Percentiles rank a stretch among this genome's conserved stretches.
Conservation (phyloP, 1,140 invertebrate genomes). For the Diplogasteroides magnus region DNA sequence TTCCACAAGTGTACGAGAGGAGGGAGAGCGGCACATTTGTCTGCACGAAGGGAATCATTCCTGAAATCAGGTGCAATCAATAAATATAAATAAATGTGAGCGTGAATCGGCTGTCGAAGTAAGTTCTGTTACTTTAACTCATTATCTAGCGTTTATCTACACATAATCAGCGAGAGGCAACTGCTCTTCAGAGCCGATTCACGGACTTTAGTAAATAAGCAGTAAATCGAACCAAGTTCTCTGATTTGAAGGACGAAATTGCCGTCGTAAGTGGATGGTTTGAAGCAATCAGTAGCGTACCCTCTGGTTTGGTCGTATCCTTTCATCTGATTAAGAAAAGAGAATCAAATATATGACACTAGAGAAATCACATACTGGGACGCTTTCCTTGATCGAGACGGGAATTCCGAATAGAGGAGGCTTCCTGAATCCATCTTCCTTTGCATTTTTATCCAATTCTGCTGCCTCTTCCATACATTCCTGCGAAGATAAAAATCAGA, state of each 20-base stretch:
- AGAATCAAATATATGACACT: no score
- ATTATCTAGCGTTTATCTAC: no score
- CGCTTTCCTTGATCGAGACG: slow-evolving; percentile 34
- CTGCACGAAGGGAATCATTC: no score
- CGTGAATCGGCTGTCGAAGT: slow-evolving; percentile 16
- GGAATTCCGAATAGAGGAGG: slow-evolving; percentile 35
- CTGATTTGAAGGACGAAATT: slow-evolving; percentile 45
- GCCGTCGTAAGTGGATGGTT: slow-evolving; percentile 46
- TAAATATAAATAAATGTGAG: background rate
- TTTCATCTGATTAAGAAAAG: no score
- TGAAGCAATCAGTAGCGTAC: slow-evolving; percentile 50
- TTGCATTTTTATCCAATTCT: slow-evolving; percentile 46
- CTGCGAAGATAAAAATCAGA: no score
- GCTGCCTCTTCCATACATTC: slow-evolving; percentile 54
- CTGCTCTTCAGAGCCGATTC: no score
- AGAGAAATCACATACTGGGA: slow-evolving; percentile 23
- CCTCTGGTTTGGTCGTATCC: slow-evolving; percentile 58
- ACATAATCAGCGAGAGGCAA: no score
- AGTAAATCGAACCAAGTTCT: slow-evolving; percentile 34
- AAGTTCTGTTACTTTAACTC: no score
- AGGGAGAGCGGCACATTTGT: slow-evolving; percentile 55
- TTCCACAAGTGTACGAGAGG: slow-evolving; percentile 30
- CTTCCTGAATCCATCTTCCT: slow-evolving; percentile 30
- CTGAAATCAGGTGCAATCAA: slow-evolving; percentile 27
- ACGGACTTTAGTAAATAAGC: no score